These are phyloP conservation scores for Chrysogorgia sp. DNA, from an alignment of 92 coral and sea anemone species.

Conservation along the genomic window DNA sequence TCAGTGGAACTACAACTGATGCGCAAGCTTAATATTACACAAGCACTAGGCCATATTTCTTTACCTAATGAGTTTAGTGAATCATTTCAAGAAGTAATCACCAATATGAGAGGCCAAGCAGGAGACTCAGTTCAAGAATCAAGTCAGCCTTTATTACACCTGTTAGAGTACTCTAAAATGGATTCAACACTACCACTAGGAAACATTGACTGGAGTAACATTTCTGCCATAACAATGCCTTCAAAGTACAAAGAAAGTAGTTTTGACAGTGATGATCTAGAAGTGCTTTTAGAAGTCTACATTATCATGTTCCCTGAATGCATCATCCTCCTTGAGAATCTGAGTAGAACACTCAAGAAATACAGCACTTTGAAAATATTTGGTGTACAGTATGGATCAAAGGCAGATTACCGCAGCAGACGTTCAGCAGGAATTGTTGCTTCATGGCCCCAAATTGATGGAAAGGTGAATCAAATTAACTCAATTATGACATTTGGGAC, in stretches of 20 bases:
- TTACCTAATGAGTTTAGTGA: not conserved
- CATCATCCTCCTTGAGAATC: too few species aligned
- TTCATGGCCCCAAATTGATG: too few species aligned
- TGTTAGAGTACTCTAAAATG: constrained; percentile 4
- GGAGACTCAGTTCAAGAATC: too few species aligned
- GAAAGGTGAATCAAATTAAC: too few species aligned
- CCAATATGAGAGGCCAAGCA: too few species aligned
- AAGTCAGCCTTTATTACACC: constrained; percentile 7
- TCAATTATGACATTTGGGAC: too few species aligned
- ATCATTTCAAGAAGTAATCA: not conserved
- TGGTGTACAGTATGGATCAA: too few species aligned
- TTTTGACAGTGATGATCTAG: not conserved
- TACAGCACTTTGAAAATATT: too few species aligned
- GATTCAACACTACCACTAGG: not conserved
- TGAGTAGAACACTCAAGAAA: too few species aligned
- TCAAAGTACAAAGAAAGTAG: not conserved
- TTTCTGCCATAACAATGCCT: not conserved
- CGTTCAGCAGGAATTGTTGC: too few species aligned
- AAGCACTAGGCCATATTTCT: constrained; percentile 1
- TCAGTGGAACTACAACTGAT: constrained; percentile 53
- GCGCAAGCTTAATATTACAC: constrained; percentile 49
- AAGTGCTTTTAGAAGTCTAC: not conserved
- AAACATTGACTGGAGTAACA: constrained; percentile 21
- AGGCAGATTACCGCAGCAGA: too few species aligned
- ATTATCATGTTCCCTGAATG: not conserved